Evolutionary conservation across 2,113 vertebrate species (phyloP), one percentile per base, ranked within the genome.

Genomic region (Peucedramus taeniatus): DNA sequence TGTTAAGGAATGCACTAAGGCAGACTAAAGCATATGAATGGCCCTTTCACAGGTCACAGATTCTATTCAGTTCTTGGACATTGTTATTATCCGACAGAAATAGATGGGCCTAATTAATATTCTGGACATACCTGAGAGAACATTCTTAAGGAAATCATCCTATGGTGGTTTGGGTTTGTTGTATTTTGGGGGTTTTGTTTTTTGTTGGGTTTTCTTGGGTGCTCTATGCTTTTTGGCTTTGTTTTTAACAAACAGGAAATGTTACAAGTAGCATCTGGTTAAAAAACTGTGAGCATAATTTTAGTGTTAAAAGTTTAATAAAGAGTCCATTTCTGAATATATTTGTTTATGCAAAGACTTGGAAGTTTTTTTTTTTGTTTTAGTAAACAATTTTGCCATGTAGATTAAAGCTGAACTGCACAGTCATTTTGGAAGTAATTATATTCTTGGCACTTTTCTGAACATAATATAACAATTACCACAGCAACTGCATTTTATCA

Each of bases 81-180:
- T 98, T 99, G 98, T 99, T 99, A 99, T 99, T 99, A 98, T 99
- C 97, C 97, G 69, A 98, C 97, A 98, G 98, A 99, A 99, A 99
- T 99, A 98, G 98, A 99, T 98, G 98, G 98, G 95, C 98, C 98
- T 99, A 99, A 99, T 99, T 99, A 99, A 99, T 99, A 99, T 99
- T 99, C 99, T 98, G 98, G 98, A 99, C 99, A 99, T 99, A 99
- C 98, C 98, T 98, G 98, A 96, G 97, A 95, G 96, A 98, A 98
- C 98, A 98, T 98, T 99, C 98, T 98, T 98, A 98, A 98, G 96
- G 97, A 98, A 99, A 99, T 98, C 97, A 98, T 98, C 97, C 97
- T 97, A 97, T 97, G 97, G 96, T 98, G 96, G 96, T 94, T 97
- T 96, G 83, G 81, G 89, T 96, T 96, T 96, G 90, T 92, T 90